Evolutionary conservation across 2,888 invertebrate genomes (phyloP), one percentile per base, ranked within the genome.

Genomic region (Acleris cristana): DNA sequence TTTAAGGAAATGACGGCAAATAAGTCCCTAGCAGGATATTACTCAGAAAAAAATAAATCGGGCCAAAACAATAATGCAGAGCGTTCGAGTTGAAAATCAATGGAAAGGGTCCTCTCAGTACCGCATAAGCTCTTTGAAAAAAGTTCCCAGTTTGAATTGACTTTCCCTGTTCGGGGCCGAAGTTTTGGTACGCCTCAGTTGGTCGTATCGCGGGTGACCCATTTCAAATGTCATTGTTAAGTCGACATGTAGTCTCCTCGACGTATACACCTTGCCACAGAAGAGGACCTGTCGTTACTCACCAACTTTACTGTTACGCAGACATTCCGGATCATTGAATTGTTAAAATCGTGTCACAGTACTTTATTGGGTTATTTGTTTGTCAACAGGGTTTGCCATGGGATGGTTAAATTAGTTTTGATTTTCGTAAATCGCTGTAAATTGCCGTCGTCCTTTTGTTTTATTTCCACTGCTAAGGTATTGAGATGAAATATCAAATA

Each of bases 141-240:
- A 89, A 85, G 82, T 88, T 88, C 74, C 74, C 80, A 79, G 82
- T 83, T 83, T 74, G 82, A 85, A 89, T 89, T 88, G 89, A 89
- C 86, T 89, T 89, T 89, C 84, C 81, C 81, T 88, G 89, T 88
- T 88, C 82, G 75, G 72, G 75, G 74, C 73, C 72, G 73, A 83
- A 86, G 82, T 86, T 85, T 79, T 74, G 72, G 76, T 76, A 79
- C 76, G 80, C 78, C 78, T 82, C 81, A 81, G 76, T 80, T 76
- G 72, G 65, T 62, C 73, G 64, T 53, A 71, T 71, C 74, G 76
- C 75, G 76, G 76, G 74, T 80, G 83, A 82, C 84, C 83, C 79
- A 79, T 74, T 81, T 84, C 73, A 68, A 67, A 68, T 64, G 65
- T 70, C 70, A 72, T 62, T 69, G 70, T 62, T 71, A 56, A 62